Evolutionary conservation across 1,140 invertebrate species (phyloP).

Genomic region (Zaprionus tsacasi): DNA sequence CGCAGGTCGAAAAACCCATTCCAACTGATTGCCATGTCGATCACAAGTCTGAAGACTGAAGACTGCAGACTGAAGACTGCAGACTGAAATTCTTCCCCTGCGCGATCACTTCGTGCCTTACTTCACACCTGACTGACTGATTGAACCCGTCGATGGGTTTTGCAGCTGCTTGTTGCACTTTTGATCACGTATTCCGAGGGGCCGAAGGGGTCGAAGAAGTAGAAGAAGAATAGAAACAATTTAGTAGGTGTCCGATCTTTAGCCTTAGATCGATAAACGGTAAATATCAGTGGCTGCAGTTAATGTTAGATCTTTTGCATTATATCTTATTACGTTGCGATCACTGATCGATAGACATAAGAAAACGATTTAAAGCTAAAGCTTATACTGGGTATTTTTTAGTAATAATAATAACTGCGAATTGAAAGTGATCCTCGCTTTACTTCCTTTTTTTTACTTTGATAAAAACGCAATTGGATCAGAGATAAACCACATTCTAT

Average conservation of each 20-base stretch:
- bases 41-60: constrained; percentile 40
- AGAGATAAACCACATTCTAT: not conserved
- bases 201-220: not conserved
- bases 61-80: constrained; percentile 12
- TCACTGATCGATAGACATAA: constrained; percentile 10
- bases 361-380: not conserved
- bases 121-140: constrained; percentile 77
- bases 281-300: constrained; percentile 51
- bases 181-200: constrained; percentile 59
- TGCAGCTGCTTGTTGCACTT: constrained; percentile 46
- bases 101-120: constrained; percentile 57
- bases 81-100: constrained; percentile 4
- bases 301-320: constrained; percentile 13
- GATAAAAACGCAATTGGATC: not conserved
- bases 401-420: not conserved
- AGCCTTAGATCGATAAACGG: constrained; percentile 43
- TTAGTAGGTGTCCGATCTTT: constrained; percentile 37
- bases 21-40: constrained; percentile 73
- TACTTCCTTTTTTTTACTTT: not conserved
- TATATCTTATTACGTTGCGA: not conserved
- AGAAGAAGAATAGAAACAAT: constrained; percentile 24
- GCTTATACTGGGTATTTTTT: not conserved
- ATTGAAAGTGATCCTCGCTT: not conserved
- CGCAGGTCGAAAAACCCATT: constrained; percentile 55
- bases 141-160: constrained; percentile 52